Base-by-base conservation (phyloP, 2,113 vertebrate species). In the Rafetus swinhoei region DNA sequence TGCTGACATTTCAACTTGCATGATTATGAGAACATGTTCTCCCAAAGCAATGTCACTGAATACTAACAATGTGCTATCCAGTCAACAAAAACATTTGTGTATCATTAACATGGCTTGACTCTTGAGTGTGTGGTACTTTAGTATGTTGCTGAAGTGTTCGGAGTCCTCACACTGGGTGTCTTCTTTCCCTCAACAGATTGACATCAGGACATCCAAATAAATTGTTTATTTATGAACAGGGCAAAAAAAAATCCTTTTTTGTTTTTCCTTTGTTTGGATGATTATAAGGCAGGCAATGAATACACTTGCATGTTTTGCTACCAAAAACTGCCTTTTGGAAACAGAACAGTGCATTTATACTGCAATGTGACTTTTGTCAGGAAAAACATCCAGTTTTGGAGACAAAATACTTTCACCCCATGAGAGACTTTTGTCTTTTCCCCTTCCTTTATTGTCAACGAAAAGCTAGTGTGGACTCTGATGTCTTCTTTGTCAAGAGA, bases 81-180 rank as follows among this genome's bases (percentile, higher is more conserved):
- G 80, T 57, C 80, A 81, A 57, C 4, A 65, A 9, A 9, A 76
- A 1, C 11, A 60, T 4, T 88, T 74, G 1, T 35, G n/a, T 29
- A 4, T 72, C 90, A 94, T 5, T 22, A 35, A 0, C 2, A 11
- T 32, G 2, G 1, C 8, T 69, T 85, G 54, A 53, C 14, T n/a
- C 4, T 53, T 0, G 0, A 0, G 1, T 57, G 3, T 4, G 56
- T 35, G 59, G 1, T 7, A 52, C 25, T 81, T 72, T 7, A 50
- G 35, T 9, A 24, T 13, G 13, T 59, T 76, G 86, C 60, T 86
- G 52, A 89, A 9, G 1, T 55, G 5, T 72, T 89, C 21, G n/a
- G 14, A 22, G 57, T 39, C 39, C 11, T 84, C 50, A 50, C 5
- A 52, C 22, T 18, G 11, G 39, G 1, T 81, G 5, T 1, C 6